Percentiles rank a stretch among this genome's conserved stretches.
phyloP scores from a whole-genome alignment of 2,797 vertebrate species.

The Poecilia wingei region DNA sequence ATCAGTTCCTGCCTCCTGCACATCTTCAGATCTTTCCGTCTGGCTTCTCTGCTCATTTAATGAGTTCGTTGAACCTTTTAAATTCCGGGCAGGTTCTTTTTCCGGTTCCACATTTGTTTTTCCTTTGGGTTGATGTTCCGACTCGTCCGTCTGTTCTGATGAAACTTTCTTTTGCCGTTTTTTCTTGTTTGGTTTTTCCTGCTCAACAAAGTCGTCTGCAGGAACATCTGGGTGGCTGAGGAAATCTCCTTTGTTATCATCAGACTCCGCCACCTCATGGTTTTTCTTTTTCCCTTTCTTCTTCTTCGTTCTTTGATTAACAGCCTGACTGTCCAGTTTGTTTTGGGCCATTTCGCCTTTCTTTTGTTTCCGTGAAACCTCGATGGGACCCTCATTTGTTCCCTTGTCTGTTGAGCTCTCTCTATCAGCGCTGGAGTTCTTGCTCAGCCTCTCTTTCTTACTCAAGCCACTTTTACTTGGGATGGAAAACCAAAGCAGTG shows the following conservation, averaged over 20 bases:
- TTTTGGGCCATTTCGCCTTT: neutral
- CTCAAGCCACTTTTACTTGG: conserved; percentile 54
- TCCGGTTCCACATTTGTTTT: neutral
- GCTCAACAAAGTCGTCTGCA: conserved; percentile 7
- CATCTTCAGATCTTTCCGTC: neutral
- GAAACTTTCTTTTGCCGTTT: conserved; percentile 33
- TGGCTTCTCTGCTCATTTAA: conserved; percentile 32
- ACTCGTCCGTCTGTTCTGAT: conserved; percentile 17
- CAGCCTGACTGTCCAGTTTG: conserved; percentile 13
- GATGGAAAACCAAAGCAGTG: conserved; percentile 65
- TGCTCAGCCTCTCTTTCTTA: conserved; percentile 37
- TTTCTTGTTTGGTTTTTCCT: conserved; percentile 41
- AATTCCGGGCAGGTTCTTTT: neutral
- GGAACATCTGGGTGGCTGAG: conserved; percentile 15
- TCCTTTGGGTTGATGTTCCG: conserved; percentile 19
- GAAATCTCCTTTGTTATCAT: neutral
- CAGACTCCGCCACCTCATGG: conserved; percentile 5
- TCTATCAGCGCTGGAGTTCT: conserved; percentile 37
- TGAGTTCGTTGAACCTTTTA: conserved; percentile 19
- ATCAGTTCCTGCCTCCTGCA: neutral
- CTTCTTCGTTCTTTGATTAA: conserved; percentile 32
- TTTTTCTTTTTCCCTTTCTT: conserved; percentile 23
- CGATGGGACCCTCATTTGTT: neutral
- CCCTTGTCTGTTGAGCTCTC: conserved; percentile 35
- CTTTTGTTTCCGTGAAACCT: conserved; percentile 14